Percentiles rank a stretch among this genome's conserved stretches.
These are phyloP conservation scores for Emydoidea blandingii DNA, from an alignment of 2,797 vertebrate species.

Conservation along the genomic window DNA sequence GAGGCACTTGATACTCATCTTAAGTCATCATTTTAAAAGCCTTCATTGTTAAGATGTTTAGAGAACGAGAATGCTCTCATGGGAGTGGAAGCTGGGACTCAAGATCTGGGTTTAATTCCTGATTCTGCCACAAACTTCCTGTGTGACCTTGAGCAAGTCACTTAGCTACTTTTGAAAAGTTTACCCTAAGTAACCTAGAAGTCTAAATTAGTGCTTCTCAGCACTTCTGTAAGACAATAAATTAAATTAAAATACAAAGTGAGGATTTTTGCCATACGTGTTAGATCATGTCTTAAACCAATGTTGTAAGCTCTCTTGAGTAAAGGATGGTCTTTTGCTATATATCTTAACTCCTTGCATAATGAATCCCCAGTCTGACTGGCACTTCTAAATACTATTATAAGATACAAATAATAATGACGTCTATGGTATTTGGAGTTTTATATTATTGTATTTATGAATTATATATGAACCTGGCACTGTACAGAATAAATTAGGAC, in stretches of 20 bases:
- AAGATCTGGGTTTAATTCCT: neutral
- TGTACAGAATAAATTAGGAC: neutral
- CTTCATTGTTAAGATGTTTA: neutral
- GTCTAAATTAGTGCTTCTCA: neutral
- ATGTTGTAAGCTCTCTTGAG: neutral
- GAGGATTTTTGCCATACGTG: conserved; percentile 37
- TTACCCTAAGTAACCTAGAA: neutral
- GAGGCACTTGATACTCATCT: neutral
- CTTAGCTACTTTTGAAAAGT: neutral
- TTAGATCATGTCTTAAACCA: conserved; percentile 14
- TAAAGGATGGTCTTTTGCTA: conserved; percentile 47
- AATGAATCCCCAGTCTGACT: conserved; percentile 45
- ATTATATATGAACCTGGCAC: neutral
- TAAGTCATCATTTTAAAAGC: neutral
- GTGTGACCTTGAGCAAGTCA: neutral
- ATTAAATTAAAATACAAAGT: neutral
- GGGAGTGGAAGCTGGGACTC: neutral
- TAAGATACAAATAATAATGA: conserved; percentile 37
- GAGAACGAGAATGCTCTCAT: neutral
- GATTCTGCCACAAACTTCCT: neutral
- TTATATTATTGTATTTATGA: neutral
- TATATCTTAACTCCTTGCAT: conserved; percentile 48
- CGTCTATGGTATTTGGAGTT: neutral
- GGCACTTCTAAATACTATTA: conserved; percentile 52
- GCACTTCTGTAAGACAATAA: conserved; percentile 20